Conservation (phyloP, 2,888 invertebrate genomes). For the Chymomyza amoena region DNA sequence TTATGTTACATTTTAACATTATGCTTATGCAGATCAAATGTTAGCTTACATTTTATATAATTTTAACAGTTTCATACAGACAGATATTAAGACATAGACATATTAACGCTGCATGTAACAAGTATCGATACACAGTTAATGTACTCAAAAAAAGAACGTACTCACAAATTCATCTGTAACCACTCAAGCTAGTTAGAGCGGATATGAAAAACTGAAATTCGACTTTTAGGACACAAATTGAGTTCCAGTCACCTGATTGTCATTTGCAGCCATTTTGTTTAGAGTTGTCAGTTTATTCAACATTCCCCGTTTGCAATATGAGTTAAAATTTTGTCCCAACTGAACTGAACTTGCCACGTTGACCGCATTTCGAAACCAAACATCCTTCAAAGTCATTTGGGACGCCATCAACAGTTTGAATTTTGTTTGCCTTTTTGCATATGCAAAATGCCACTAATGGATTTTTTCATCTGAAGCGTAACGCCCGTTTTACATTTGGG, state of each 20-base stretch:
- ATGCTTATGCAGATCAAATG: no score
- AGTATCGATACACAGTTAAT: no score
- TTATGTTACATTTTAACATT: no score
- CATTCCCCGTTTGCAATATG: neutral
- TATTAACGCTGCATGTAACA: no score
- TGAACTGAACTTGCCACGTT: conserved; percentile 22
- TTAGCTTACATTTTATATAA: no score
- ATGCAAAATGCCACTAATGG: conserved; percentile 67
- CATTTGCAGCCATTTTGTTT: neutral
- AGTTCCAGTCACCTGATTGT: neutral
- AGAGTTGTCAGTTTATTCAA: neutral
- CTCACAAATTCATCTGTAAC: no score
- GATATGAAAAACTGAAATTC: no score
- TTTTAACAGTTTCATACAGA: no score
- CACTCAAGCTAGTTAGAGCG: no score
- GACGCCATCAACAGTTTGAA: conserved; percentile 7
- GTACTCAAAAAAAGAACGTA: no score
- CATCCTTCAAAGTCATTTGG: neutral
- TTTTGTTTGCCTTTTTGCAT: conserved; percentile 33
- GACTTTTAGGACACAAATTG: no score
- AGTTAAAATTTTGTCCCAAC: conserved; percentile 6
- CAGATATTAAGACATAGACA: no score
- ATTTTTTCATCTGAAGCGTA: conserved; percentile 41
- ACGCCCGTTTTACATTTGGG: neutral
- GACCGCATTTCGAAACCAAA: conserved; percentile 48